These are phyloP conservation scores for Ginglymostoma cirratum DNA, from an alignment of 2,113 vertebrate species.

Conservation along the genomic window DNA sequence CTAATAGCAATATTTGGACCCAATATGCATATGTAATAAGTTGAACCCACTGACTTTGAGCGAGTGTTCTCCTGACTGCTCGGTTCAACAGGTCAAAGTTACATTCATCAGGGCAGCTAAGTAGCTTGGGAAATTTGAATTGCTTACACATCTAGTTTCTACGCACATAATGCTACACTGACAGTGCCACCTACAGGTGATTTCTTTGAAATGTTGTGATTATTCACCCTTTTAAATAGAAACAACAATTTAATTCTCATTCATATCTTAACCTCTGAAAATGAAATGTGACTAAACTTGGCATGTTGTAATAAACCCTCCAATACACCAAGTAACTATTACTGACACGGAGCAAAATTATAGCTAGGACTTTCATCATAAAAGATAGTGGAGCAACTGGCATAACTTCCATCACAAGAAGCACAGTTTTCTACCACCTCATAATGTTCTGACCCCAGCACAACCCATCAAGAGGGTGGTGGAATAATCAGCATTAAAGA, in stretches of 20 bases:
- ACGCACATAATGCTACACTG: neutral
- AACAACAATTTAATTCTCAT: neutral
- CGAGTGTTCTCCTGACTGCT: neutral
- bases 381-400: too few relatives aligned
- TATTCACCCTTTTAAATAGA: neutral
- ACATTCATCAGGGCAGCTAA: neutral
- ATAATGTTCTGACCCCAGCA: neutral
- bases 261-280: neutral
- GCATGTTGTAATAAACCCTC: neutral
- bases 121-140: neutral
- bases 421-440: neutral
- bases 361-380: neutral
- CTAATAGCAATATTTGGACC: neutral
- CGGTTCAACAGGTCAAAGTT: neutral
- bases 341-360: neutral
- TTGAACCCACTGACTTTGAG: neutral
- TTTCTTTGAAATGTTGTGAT: neutral
- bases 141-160: neutral
- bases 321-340: neutral
- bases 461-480: neutral
- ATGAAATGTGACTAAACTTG: neutral
- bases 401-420: neutral
- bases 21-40: neutral
- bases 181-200: neutral
- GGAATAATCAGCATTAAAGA: too few relatives aligned